phyloP scores from a whole-genome alignment of 2,797 vertebrate species.

The Onychomys leucogaster region DNA sequence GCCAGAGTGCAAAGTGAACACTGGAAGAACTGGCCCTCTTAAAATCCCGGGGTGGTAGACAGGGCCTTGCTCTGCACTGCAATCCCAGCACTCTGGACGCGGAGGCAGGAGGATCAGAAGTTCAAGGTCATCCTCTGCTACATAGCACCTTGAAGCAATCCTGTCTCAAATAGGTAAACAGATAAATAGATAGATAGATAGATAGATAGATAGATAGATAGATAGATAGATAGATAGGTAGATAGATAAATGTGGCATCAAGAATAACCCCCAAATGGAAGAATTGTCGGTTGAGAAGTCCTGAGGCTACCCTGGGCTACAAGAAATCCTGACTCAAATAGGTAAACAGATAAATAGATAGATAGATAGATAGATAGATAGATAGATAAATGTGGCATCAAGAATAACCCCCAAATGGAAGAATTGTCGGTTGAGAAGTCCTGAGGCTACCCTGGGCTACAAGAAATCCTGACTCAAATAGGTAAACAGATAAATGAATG shows the following conservation, averaged over 20 bases:
- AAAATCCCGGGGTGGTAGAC: neutral
- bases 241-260: neutral
- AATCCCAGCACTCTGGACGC: neutral
- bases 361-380: too few relatives aligned
- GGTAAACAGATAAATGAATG: too few relatives aligned
- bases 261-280: conserved; percentile 5
- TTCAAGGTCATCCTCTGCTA: neutral
- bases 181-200: too few relatives aligned
- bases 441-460: neutral
- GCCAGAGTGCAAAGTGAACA: neutral
- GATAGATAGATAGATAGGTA: too few relatives aligned
- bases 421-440: neutral
- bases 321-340: too few relatives aligned
- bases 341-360: too few relatives aligned
- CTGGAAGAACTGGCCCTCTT: neutral
- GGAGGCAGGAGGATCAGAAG: neutral
- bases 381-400: neutral
- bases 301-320: too few relatives aligned
- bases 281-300: neutral
- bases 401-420: neutral
- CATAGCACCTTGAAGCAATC: neutral
- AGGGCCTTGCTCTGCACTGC: neutral
- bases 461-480: neutral
- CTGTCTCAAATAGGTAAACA: neutral
- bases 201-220: too few relatives aligned